Evolutionary conservation across 2,113 vertebrate genomes (phyloP).

Genomic region (Lucifuga dentata): DNA sequence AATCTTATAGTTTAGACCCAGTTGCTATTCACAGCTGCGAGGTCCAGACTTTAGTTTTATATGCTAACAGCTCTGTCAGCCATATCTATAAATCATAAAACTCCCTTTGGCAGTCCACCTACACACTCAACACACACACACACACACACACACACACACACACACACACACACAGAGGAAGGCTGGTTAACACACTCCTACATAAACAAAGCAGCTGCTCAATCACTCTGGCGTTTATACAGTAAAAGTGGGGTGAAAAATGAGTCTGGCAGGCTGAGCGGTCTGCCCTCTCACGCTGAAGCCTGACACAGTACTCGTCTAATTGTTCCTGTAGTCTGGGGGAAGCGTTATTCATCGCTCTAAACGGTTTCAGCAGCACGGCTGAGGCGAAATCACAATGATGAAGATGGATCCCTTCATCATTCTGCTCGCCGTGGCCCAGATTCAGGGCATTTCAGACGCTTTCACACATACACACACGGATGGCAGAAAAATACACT

Average conservation of each 20-base stretch:
- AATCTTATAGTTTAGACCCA: too few relatives aligned
- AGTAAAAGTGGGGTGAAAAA: conserved; percentile 63
- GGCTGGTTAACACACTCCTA: conserved; percentile 11
- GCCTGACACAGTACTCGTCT: conserved; percentile 40
- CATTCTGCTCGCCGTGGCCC: conserved; percentile 7
- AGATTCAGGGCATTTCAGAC: neutral
- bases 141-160: conserved; percentile 2
- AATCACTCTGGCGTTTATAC: conserved; percentile 65
- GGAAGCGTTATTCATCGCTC: conserved; percentile 62
- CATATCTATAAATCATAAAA: conserved; percentile 44
- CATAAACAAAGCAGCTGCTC: conserved; percentile 23
- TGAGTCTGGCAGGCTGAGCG: conserved; percentile 29
- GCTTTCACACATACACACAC: too few relatives aligned
- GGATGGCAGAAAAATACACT: too few relatives aligned
- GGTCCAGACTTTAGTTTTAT: conserved; percentile 42
- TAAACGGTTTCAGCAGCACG: conserved; percentile 33
- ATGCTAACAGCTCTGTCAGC: conserved; percentile 52
- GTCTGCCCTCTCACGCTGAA: conserved; percentile 16
- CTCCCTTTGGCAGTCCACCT: conserved; percentile 7
- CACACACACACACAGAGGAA: neutral
- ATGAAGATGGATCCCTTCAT: conserved; percentile 42
- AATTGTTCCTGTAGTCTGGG: conserved; percentile 75
- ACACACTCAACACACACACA: too few relatives aligned
- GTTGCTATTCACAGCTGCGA: conserved; percentile 21
- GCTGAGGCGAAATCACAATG: conserved; percentile 40